These are phyloP conservation scores for Bombus superbus DNA, from an alignment of 1,140 invertebrate species.

Conservation along the genomic window DNA sequence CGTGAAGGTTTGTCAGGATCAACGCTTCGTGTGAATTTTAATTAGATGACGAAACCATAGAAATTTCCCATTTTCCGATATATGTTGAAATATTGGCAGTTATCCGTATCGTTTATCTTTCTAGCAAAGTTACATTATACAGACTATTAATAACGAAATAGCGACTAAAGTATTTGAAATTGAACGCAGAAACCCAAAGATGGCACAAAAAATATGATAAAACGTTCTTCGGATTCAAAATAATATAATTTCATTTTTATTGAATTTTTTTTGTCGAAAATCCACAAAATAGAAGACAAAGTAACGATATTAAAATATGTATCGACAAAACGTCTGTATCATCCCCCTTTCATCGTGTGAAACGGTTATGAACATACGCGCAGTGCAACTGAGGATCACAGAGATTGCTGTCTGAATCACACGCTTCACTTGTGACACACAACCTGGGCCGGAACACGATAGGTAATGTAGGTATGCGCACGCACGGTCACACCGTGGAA, in stretches of 20 bases:
- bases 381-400: not conserved
- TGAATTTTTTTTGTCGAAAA: no score
- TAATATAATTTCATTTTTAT: no score
- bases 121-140: no score
- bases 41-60: not conserved
- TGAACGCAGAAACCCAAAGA: no score
- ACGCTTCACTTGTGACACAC: constrained; percentile 46
- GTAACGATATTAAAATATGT: not conserved
- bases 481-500: constrained; percentile 24
- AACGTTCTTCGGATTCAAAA: no score
- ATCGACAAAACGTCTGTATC: not conserved
- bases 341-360: not conserved
- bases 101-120: no score
- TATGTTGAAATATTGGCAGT: no score
- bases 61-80: no score
- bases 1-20: not conserved
- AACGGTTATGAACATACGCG: no score
- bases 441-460: constrained; percentile 9
- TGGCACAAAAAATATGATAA: no score
- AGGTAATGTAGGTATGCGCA: not conserved
- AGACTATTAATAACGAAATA: no score
- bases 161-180: no score
- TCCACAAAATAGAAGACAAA: not conserved
- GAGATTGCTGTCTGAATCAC: constrained; percentile 9
- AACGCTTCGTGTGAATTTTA: not conserved